A percentile compares a stretch with the other conserved stretches of the same genome.
phyloP scores from a whole-genome alignment of 2,113 vertebrate genomes.

The Sturnira hondurensis region DNA sequence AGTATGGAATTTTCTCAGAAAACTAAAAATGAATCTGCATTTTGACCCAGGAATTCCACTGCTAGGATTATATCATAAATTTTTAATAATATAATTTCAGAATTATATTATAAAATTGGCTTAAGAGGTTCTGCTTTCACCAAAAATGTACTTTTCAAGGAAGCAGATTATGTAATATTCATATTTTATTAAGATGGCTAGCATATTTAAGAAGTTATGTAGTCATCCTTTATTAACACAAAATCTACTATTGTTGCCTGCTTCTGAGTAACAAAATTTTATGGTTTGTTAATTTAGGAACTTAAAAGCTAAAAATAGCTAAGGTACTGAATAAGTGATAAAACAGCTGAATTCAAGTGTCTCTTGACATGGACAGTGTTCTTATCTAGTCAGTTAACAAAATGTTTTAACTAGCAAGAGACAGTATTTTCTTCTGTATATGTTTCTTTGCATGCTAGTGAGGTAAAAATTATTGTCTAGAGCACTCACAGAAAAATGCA shows the following conservation, averaged over 20 bases:
- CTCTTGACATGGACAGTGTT: neutral
- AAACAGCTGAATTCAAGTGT: neutral
- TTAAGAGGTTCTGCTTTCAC: conserved; percentile 1
- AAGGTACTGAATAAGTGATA: neutral
- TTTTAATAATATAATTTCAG: no score
- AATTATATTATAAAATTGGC: neutral
- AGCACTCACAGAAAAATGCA: neutral
- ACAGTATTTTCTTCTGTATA: neutral
- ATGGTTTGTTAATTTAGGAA: neutral
- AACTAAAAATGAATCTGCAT: no score
- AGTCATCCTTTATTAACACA: neutral
- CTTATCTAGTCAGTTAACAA: neutral
- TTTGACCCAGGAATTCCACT: no score
- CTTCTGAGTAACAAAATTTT: neutral
- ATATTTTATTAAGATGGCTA: neutral
- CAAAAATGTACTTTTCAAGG: neutral
- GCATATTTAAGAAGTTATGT: neutral
- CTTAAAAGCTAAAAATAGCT: neutral
- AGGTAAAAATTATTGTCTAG: neutral
- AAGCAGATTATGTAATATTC: neutral
- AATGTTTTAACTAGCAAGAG: neutral
- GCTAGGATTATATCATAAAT: no score
- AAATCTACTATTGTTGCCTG: neutral
- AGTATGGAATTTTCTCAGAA: no score
- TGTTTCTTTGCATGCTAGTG: neutral